Evolutionary conservation across 2,113 vertebrate species (phyloP).

Genomic region (Lamprologus ornatipinnis): DNA sequence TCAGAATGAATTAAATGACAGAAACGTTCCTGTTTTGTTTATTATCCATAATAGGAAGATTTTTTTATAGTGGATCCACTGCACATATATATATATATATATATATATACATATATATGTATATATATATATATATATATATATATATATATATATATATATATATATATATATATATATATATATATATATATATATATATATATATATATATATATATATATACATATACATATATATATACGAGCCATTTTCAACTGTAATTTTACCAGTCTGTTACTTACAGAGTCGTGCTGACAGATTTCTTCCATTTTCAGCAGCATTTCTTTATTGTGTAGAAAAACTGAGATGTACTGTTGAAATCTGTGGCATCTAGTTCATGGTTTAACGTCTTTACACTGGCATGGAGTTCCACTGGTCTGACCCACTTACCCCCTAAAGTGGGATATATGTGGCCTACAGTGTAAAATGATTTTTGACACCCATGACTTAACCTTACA

Average conservation of each 20-base stretch:
- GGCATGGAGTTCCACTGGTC: not conserved
- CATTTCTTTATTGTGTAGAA: not conserved
- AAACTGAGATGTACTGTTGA: not conserved
- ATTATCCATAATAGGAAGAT: not conserved
- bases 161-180: too few species aligned
- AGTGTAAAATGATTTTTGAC: not conserved
- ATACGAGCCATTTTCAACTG: not conserved
- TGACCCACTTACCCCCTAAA: not conserved
- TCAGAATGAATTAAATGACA: not conserved
- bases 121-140: too few species aligned
- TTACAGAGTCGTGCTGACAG: not conserved
- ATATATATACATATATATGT: not conserved
- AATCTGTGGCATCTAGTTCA: rapidly evolving
- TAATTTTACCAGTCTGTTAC: not conserved
- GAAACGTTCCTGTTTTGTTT: not conserved
- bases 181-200: too few species aligned
- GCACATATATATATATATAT: not conserved
- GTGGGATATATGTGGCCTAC: not conserved
- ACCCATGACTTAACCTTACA: not conserved
- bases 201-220: too few species aligned
- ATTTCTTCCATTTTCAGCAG: not conserved
- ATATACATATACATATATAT: too few species aligned
- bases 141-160: too few species aligned
- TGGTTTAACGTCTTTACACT: not conserved
- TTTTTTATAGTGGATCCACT: not conserved